Base-by-base conservation (phyloP, 2,888 invertebrate species). In the Toxonevra muliebris region DNA sequence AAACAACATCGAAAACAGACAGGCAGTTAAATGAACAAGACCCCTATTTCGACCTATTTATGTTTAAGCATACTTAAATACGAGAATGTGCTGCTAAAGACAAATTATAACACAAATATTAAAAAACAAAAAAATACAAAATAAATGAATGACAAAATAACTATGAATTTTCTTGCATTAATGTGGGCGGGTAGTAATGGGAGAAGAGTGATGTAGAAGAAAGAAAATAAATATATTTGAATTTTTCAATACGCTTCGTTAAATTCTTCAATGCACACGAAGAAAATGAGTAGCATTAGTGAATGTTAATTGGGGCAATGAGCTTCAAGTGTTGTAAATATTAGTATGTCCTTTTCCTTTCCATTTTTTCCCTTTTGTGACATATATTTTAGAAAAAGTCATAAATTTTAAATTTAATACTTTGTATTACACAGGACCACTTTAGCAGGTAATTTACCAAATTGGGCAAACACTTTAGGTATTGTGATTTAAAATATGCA, bases 31-130 rank as follows among this genome's bases (percentile, higher is more conserved):
- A 30, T 30, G 30, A 30, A 30, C 30, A 30, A 30, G 30, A 30
- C 30, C 30, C 30, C 30, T n/a, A 30, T 30, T 30, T 30, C 30
- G 30, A 30, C 30, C 30, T 30, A 30, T n/a, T n/a, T n/a, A n/a
- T n/a, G n/a, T n/a, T n/a, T n/a, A n/a, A n/a, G n/a, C 54, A 54
- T 17, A 42, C 15, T 48, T 54, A 15, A 11, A 19, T 54, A 17
- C 54, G 19, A n/a, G 48, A 54, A 15, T 41, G 42, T 59, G 59
- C 45, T 19, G n/a, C 3, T 20, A 59, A 48, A 60, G 60, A 60
- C 48, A 60, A 60, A 60, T 60, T 60, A 60, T 48, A 45, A 13
- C 60, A 60, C 10, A n/a, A 19, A 54, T 54, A 8, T 17, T 19
- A 54, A 17, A 30, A 30, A 30, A 30, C n/a, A n/a, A n/a, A n/a